Percentiles rank a stretch among this genome's conserved stretches.
Conservation (phyloP, 2,888 invertebrate genomes). For the Nectonema munidae region DNA sequence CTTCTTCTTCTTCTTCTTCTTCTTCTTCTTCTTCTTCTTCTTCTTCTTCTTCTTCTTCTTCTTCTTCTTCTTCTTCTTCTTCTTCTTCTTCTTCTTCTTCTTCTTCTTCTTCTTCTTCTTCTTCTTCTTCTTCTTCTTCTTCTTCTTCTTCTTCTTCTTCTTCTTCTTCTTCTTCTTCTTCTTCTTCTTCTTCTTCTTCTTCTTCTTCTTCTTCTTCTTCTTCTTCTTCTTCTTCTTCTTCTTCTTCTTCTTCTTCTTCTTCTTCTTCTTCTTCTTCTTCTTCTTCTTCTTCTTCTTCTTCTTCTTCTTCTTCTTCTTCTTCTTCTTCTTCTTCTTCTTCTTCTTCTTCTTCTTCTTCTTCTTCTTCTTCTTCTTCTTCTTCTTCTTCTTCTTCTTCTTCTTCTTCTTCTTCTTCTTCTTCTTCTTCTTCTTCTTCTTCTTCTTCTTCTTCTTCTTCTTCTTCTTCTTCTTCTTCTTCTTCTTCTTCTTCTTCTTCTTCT, state of each 20-base stretch:
- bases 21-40: conserved; percentile 5
- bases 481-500: conserved; percentile 5
- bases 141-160: conserved; percentile 5
- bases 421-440: conserved; percentile 5
- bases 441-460: conserved; percentile 5
- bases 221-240: conserved; percentile 5
- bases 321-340: not conserved
- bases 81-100: conserved; percentile 5
- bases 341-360: conserved; percentile 5
- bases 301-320: not conserved
- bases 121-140: conserved; percentile 5
- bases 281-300: not conserved
- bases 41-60: conserved; percentile 5
- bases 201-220: conserved; percentile 5
- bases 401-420: conserved; percentile 5
- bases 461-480: conserved; percentile 5
- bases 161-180: conserved; percentile 5
- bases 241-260: not conserved
- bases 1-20: conserved; percentile 5
- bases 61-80: conserved; percentile 5
- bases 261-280: not conserved
- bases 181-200: conserved; percentile 5
- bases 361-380: conserved; percentile 5
- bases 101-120: conserved; percentile 5
- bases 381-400: conserved; percentile 5